Conservation (phyloP, 2,797 vertebrate genomes). For the Pipistrellus nathusii region DNA sequence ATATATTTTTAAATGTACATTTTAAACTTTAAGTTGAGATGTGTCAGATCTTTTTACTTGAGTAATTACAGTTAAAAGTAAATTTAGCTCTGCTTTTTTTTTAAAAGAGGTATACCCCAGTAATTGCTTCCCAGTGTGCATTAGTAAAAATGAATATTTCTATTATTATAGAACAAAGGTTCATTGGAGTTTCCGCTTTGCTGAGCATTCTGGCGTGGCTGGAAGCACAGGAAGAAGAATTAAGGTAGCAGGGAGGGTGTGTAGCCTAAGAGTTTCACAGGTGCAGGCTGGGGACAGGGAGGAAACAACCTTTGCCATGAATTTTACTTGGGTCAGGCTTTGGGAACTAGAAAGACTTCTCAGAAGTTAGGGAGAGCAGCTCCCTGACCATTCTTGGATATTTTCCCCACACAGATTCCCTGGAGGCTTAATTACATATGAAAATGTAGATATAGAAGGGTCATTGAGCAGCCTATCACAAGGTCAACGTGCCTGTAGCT, state of each 20-base stretch:
- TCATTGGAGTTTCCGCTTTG: neutral
- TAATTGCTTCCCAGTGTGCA: neutral
- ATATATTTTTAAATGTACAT: constrained; percentile 62
- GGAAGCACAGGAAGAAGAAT: neutral
- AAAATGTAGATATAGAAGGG: neutral
- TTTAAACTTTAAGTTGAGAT: constrained; percentile 59
- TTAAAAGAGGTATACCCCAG: neutral
- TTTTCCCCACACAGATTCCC: neutral
- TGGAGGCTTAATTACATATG: constrained; percentile 28
- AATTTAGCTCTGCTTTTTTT: constrained; percentile 35
- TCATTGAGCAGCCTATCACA: neutral
- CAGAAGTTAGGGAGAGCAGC: neutral
- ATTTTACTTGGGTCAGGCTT: neutral
- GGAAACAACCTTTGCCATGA: neutral
- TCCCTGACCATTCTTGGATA: neutral
- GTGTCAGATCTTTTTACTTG: constrained; percentile 50
- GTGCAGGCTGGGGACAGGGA: neutral
- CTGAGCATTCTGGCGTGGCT: neutral
- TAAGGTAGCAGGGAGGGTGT: neutral
- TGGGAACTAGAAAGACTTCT: neutral
- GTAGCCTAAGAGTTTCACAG: neutral
- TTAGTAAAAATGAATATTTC: constrained; percentile 39
- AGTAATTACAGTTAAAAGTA: constrained; percentile 61
- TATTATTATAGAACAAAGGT: neutral
- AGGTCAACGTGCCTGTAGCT: constrained; percentile 4